Base-by-base conservation (phyloP, 2,888 invertebrate species). In the Drosophila flavopinicola region DNA sequence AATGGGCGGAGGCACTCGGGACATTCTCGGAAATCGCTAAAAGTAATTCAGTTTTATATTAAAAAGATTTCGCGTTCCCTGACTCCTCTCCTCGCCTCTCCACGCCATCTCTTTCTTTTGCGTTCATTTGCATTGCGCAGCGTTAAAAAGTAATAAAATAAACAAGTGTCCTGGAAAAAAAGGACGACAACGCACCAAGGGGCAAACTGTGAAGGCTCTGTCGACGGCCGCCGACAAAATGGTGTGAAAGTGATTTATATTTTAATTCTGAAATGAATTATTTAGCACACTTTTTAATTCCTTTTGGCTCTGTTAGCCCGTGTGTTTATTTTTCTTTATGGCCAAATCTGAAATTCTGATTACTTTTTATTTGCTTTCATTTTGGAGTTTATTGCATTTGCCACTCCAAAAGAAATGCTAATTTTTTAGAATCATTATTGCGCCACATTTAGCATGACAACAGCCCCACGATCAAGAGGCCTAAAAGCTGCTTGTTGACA, bases 171-270 rank as follows among this genome's bases (percentile, higher is more conserved):
- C 67, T 66, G 75, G 65, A 69, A 71, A 58, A 77, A 70, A 60
- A 48, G 53, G 33, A 58, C 59, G 51, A 49, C 6, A 57, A 47
- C 32, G 53, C 37, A 60, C 64, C 41, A 49, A 51, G 38, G 37
- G 35, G 25, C 23, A 45, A 47, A 15, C 33, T 33, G 41, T 10
- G 24, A 29, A 44, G 53, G 32, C 45, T 13, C 10, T 35, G 37
- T 66, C 49, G 48, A 29, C 52, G 63, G 45, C 53, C 51, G 65
- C 66, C 71, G 61, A 80, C 85, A 86, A 84, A 78, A 87, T 85
- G 83, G 84, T 85, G 85, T 78, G 88, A 87, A 87, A 85, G 88
- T 88, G 87, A 87, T 87, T 87, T 88, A 87, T 88, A 87, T 87
- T 86, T 85, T 83, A 88, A 83, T 87, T 88, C 80, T 70, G 75